These are phyloP conservation scores for Drosophila sulfurigaster DNA, from an alignment of 1,140 invertebrate genomes.

Conservation along the genomic window DNA sequence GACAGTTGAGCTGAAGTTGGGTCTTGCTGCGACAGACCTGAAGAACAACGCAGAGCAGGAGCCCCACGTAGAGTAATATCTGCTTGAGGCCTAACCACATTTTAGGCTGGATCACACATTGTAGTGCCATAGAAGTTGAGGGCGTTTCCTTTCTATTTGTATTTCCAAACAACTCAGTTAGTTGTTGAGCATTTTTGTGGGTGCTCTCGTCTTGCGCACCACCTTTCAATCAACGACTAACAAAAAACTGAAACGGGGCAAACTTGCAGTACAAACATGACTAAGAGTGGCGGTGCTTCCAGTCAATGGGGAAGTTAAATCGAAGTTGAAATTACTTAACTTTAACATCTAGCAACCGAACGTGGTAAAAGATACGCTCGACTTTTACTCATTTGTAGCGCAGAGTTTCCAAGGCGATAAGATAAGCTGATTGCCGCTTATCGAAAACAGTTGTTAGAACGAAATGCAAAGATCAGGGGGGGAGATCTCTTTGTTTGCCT, in stretches of 20 bases:
- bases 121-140: constrained; percentile 60
- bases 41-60: constrained; percentile 67
- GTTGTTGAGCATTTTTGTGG: constrained; percentile 37
- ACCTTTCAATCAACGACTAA: constrained; percentile 22
- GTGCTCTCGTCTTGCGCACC: constrained; percentile 24
- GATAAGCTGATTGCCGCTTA: constrained; percentile 53
- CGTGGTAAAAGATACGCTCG: neutral
- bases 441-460: constrained; percentile 51
- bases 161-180: constrained; percentile 4
- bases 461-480: constrained; percentile 26
- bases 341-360: neutral
- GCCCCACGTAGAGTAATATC: constrained; percentile 72
- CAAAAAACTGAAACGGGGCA: constrained; percentile 10
- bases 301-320: constrained; percentile 1
- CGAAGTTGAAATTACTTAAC: too few relatives aligned
- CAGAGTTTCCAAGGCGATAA: constrained; percentile 63
- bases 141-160: neutral
- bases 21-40: constrained; percentile 73
- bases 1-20: constrained; percentile 66
- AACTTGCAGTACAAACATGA: constrained; percentile 24
- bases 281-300: constrained; percentile 40
- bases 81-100: constrained; percentile 77
- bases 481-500: constrained; percentile 12
- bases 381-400: neutral
- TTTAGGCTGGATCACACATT: constrained; percentile 68